These are phyloP conservation scores for Bombus difficillimus DNA, from an alignment of 1,140 invertebrate genomes.

Conservation along the genomic window DNA sequence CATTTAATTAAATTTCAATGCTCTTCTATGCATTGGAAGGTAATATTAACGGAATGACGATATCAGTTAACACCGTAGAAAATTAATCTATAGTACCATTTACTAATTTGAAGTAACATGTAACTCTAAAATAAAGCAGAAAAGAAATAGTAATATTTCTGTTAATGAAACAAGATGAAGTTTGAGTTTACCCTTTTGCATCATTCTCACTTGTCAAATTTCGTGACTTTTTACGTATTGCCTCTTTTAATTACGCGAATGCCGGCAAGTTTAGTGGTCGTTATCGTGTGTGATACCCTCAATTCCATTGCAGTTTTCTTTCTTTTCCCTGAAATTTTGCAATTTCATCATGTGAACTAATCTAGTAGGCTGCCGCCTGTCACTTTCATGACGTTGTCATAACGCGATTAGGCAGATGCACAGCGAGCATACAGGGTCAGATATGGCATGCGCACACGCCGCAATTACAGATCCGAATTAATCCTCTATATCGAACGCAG, in stretches of 20 bases:
- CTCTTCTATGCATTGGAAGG: background rate
- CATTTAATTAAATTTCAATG: slow-evolving; percentile 5
- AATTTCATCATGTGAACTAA: background rate
- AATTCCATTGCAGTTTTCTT: background rate
- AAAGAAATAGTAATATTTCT: background rate
- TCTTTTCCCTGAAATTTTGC: slow-evolving; percentile 3
- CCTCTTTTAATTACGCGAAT: slow-evolving; percentile 22
- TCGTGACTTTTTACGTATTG: background rate
- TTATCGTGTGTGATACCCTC: slow-evolving; percentile 20
- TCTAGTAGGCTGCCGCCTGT: background rate
- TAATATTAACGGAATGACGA: background rate
- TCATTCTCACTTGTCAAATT: background rate
- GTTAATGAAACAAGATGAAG: background rate
- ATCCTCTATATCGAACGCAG: background rate
- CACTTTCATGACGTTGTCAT: slow-evolving; percentile 30
- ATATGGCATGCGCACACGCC: background rate
- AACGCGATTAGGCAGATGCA: slow-evolving; percentile 40
- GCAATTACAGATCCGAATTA: slow-evolving; percentile 42
- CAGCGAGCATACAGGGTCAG: background rate
- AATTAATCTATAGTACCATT: background rate
- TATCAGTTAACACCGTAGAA: slow-evolving; percentile 3
- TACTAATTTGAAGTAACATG: background rate
- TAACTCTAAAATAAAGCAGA: background rate
- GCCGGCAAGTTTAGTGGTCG: background rate
- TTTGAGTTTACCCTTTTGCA: background rate